Evolutionary conservation across 1,140 invertebrate genomes (phyloP).

Genomic region (Micrasema minimum): DNA sequence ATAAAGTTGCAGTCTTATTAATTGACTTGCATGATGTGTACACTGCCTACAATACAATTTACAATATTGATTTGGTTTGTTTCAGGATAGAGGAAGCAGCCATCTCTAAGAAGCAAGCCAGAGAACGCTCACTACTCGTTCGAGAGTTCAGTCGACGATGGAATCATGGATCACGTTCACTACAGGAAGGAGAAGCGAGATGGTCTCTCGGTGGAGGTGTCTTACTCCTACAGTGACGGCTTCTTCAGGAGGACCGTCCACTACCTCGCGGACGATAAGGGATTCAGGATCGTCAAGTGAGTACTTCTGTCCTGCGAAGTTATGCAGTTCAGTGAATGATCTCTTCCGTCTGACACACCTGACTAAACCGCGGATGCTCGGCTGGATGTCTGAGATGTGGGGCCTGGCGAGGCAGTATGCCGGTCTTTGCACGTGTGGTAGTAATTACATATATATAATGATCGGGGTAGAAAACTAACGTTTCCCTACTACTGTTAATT

Average conservation of each 20-base stretch:
- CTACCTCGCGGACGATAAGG: constrained; percentile 67
- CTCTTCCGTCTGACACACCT: no score
- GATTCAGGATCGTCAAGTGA: constrained; percentile 66
- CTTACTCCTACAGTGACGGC: constrained; percentile 69
- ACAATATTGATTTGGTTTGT: constrained; percentile 14
- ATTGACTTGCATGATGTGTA: neutral
- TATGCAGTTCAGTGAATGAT: no score
- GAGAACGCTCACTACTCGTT: constrained; percentile 61
- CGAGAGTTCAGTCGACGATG: constrained; percentile 61
- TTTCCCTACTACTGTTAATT: no score
- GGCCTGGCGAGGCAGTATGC: no score
- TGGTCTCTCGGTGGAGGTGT: constrained; percentile 61
- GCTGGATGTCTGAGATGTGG: no score
- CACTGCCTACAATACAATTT: neutral
- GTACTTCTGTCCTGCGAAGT: no score
- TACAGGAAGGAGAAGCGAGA: constrained; percentile 62
- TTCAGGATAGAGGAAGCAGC: constrained; percentile 38
- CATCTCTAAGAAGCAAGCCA: constrained; percentile 46
- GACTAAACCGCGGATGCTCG: no score
- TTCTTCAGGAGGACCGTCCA: constrained; percentile 64
- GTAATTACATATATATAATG: no score
- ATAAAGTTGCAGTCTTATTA: no score
- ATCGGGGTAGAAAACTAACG: no score
- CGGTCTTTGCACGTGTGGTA: no score
- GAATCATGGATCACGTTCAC: constrained; percentile 63